Conservation (phyloP, 2,888 invertebrate genomes). For the Nipponacmea schrenckii region DNA sequence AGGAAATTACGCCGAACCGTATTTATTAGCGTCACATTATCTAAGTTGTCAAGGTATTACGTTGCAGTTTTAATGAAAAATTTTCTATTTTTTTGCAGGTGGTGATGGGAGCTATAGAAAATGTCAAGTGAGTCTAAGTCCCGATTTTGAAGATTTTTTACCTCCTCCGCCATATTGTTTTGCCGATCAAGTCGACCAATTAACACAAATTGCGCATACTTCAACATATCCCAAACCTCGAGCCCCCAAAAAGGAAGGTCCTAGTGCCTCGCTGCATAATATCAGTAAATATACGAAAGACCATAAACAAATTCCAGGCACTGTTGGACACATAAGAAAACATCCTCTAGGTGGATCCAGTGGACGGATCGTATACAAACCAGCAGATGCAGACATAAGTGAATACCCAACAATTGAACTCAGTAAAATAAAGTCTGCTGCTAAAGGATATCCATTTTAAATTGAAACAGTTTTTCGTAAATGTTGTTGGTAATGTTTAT, state of each 20-base stretch:
- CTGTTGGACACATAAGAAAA: not conserved
- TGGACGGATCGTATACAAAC: not conserved
- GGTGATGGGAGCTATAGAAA: not conserved
- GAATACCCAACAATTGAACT: not conserved
- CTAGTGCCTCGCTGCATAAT: not conserved
- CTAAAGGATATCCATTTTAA: no score
- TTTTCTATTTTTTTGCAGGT: not conserved
- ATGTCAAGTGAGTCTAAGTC: conserved; percentile 3
- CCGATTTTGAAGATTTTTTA: conserved; percentile 2
- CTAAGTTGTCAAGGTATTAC: no score
- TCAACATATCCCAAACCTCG: not conserved
- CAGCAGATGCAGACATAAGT: not conserved
- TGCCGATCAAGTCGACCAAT: not conserved
- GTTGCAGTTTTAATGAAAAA: no score
- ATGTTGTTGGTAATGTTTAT: no score
- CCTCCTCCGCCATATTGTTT: not conserved
- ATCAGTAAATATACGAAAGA: not conserved
- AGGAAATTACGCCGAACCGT: no score
- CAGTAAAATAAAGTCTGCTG: not conserved
- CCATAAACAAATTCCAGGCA: not conserved
- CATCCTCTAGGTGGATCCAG: not conserved
- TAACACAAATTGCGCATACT: not conserved
- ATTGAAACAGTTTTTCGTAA: no score
- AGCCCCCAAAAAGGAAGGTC: not conserved
- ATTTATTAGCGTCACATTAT: no score